These are phyloP conservation scores for Camponotus floridanus DNA, from an alignment of 1,140 invertebrate species.

Conservation along the genomic window DNA sequence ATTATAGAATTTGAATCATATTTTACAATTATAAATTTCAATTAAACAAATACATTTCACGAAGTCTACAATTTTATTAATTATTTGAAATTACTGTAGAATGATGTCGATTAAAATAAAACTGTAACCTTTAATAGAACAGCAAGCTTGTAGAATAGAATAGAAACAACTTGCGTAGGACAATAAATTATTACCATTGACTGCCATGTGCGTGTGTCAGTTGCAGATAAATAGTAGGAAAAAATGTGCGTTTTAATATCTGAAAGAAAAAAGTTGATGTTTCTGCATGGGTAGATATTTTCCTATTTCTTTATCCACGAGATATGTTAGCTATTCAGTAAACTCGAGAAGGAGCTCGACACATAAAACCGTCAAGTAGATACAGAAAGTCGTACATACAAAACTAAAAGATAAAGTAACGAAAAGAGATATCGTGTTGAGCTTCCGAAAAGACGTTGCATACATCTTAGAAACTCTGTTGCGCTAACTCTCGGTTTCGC, in stretches of 20 bases:
- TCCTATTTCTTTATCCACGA: conserved; percentile 15
- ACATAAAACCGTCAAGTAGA: conserved; percentile 2
- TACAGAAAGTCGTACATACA: background rate
- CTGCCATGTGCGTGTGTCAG: background rate
- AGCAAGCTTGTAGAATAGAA: background rate
- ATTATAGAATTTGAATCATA: background rate
- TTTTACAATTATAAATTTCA: background rate
- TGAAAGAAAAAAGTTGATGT: background rate
- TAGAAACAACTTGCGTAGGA: background rate
- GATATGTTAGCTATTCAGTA: conserved; percentile 29
- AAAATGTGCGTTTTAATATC: background rate
- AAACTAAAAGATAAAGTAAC: conserved; percentile 27
- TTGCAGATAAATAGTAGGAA: background rate
- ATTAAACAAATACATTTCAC: background rate
- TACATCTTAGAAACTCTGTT: background rate
- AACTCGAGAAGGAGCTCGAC: background rate
- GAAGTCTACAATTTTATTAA: background rate
- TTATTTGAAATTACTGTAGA: background rate
- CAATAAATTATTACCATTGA: conserved; percentile 9
- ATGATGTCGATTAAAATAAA: background rate
- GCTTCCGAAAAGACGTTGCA: background rate
- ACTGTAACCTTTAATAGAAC: background rate
- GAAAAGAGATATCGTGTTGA: conserved; percentile 9
- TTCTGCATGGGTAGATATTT: conserved; percentile 16
- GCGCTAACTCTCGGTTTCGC: background rate